Percentiles rank a stretch among this genome's conserved stretches.
These are phyloP conservation scores for Cryptocheilus praepositus DNA, from an alignment of 2,888 invertebrate genomes.

Conservation along the genomic window DNA sequence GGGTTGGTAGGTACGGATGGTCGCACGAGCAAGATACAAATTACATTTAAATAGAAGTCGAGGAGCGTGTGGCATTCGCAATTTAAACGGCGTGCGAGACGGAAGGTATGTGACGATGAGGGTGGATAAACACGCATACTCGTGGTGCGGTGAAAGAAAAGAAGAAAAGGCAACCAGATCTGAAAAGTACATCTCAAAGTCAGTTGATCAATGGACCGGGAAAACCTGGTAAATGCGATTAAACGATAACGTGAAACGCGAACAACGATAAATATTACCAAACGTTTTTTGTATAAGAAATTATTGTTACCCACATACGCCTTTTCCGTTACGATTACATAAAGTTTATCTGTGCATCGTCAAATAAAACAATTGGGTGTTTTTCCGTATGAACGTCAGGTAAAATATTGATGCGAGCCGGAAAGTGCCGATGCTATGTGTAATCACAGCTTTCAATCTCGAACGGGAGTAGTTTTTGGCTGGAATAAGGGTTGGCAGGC, in stretches of 20 bases:
- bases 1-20: conserved; percentile 20
- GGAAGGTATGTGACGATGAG: not conserved
- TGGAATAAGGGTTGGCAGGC: conserved; percentile 53
- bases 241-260: no score
- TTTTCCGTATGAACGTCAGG: conserved; percentile 10
- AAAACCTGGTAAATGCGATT: no score
- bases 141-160: conserved; percentile 19
- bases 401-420: conserved; percentile 25
- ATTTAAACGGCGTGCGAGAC: conserved; percentile 64
- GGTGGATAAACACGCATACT: conserved; percentile 14
- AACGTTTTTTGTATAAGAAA: no score
- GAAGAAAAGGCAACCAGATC: not conserved
- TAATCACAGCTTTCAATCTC: conserved; percentile 71
- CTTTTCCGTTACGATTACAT: no score
- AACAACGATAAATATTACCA: no score
- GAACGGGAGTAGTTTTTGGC: conserved; percentile 14
- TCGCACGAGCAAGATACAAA: conserved; percentile 67
- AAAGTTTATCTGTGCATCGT: no score
- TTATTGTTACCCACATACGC: no score
- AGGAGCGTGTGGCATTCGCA: conserved; percentile 73
- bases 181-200: conserved; percentile 34
- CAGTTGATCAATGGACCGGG: no score
- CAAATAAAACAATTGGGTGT: no score
- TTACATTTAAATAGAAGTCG: conserved; percentile 73
- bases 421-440: conserved; percentile 51